Conservation (phyloP, 2,888 invertebrate genomes). For the Amphiduros pacificus region DNA sequence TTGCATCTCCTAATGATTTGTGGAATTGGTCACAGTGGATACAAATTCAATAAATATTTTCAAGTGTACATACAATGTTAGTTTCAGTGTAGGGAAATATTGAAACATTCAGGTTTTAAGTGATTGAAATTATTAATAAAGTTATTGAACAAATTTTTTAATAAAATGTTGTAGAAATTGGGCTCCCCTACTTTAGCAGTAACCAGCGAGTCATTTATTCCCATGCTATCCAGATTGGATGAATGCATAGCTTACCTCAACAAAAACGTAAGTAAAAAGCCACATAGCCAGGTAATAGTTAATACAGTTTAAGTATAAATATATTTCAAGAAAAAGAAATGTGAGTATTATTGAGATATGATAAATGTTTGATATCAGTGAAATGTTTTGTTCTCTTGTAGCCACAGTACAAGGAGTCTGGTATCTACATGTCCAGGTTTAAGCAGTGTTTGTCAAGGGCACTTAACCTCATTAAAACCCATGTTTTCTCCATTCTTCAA, state of each 20-base stretch:
- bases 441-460: slow-evolving; percentile 82
- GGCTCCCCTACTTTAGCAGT: slow-evolving; percentile 80
- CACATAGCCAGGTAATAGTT: background rate
- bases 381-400: slow-evolving; percentile 52
- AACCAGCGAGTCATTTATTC: slow-evolving; percentile 81
- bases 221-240: slow-evolving; percentile 81
- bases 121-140: no score
- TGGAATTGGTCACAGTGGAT: no score
- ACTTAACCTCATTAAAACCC: slow-evolving; percentile 76
- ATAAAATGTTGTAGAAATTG: slow-evolving; percentile 67
- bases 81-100: no score
- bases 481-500: slow-evolving; percentile 75
- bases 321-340: no score
- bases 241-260: slow-evolving; percentile 83
- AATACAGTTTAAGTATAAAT: no score
- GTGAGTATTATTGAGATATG: no score
- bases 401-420: slow-evolving; percentile 83
- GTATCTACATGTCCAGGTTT: slow-evolving; percentile 79
- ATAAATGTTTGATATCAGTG: no score
- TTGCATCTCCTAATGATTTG: no score
- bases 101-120: no score
- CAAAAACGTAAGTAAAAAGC: slow-evolving; percentile 69
- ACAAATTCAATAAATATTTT: no score
- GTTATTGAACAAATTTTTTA: background rate
- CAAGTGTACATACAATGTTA: no score